phyloP scores from a whole-genome alignment of 2,797 vertebrate genomes.

The Luscinia luscinia region DNA sequence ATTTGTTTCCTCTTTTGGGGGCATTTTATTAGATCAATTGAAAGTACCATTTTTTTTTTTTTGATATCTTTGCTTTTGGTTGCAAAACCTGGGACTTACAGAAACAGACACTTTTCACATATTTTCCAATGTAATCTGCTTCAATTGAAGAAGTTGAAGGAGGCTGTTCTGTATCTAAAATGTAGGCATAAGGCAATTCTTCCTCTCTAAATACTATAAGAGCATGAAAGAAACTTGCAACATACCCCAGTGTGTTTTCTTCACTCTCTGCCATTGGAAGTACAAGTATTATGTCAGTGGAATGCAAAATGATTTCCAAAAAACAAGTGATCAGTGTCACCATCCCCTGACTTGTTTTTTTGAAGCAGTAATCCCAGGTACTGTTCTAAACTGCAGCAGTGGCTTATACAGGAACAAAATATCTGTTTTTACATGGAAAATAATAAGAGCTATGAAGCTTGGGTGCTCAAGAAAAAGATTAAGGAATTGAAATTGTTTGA shows the following conservation, averaged over 20 bases:
- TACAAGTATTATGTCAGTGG: neutral
- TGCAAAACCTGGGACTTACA: neutral
- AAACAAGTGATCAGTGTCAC: neutral
- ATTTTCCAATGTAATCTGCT: neutral
- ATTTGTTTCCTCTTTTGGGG: neutral
- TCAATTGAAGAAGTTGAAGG: neutral
- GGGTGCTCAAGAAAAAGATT: neutral
- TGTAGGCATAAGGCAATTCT: neutral
- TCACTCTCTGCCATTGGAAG: neutral
- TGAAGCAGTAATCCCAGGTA: neutral
- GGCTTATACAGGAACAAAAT: neutral
- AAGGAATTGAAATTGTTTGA: neutral
- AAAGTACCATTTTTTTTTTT: neutral
- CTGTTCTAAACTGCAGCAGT: neutral
- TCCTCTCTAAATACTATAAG: neutral
- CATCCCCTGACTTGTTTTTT: neutral
- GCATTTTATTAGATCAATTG: neutral
- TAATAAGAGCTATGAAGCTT: neutral
- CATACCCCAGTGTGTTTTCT: neutral
- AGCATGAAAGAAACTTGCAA: neutral
- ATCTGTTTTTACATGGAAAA: neutral
- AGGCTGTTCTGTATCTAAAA: neutral
- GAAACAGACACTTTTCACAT: neutral
- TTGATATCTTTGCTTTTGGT: neutral
- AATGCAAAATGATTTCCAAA: neutral